Conservation (phyloP, 2,113 vertebrate genomes). For the Petroica traversi region DNA sequence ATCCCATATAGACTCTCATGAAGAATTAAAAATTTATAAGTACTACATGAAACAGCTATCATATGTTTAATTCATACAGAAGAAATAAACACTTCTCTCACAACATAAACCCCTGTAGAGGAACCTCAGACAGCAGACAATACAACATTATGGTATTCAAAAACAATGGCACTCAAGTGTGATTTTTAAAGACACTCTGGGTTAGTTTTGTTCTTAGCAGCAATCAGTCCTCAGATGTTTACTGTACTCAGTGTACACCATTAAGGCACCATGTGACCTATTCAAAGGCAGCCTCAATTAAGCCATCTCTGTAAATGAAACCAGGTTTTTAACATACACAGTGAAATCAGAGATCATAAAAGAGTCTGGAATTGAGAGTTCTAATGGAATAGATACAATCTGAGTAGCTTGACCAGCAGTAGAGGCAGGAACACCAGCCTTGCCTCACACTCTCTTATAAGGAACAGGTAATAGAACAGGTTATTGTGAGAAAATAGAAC, state of each 20-base stretch:
- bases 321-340: slow-evolving; percentile 3
- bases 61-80: slow-evolving; percentile 43
- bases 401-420: background rate
- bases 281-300: slow-evolving; percentile 10
- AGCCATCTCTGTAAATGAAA: slow-evolving; percentile 2
- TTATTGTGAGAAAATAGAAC: background rate
- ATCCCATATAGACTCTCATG: background rate
- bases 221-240: slow-evolving; percentile 28
- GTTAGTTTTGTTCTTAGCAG: slow-evolving; percentile 18
- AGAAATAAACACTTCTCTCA: slow-evolving; percentile 1
- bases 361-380: background rate
- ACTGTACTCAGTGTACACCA: background rate
- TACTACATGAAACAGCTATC: slow-evolving; percentile 1
- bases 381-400: background rate
- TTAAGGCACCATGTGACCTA: slow-evolving; percentile 21
- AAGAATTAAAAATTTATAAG: slow-evolving; percentile 46
- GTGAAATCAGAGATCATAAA: slow-evolving; percentile 15
- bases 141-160: background rate
- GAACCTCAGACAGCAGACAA: background rate
- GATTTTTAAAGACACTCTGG: slow-evolving; percentile 20
- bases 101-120: background rate
- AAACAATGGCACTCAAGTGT: background rate
- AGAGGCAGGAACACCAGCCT: background rate
- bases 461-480: background rate
- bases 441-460: background rate